Conservation (phyloP, 92 coral and sea anemone species). For the Hydrozoanthus gracilis region DNA sequence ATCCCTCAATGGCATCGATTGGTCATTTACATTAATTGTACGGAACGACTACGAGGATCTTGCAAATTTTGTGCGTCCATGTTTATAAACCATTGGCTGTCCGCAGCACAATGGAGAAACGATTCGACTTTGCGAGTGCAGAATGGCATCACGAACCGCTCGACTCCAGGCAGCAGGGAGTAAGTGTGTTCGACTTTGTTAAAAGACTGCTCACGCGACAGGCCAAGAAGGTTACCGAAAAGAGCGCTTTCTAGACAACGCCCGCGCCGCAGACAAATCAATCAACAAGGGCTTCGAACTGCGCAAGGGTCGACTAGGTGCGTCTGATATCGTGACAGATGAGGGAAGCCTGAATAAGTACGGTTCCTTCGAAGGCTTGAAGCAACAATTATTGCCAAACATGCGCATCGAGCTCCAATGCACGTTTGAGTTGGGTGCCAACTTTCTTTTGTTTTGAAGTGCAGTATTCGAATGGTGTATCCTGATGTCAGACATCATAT, state of each 20-base stretch:
- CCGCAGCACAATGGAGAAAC: too few species aligned
- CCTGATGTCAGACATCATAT: slow-evolving; percentile 62
- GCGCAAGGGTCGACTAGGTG: not conserved
- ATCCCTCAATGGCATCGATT: not conserved
- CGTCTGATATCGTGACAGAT: not conserved
- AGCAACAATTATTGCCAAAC: not conserved
- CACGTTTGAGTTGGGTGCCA: too few species aligned
- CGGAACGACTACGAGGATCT: too few species aligned
- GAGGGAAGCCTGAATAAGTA: not conserved
- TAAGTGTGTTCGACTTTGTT: too few species aligned
- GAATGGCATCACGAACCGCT: too few species aligned
- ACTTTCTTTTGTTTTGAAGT: slow-evolving; percentile 52
- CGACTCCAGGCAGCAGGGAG: too few species aligned
- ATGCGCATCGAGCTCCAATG: too few species aligned
- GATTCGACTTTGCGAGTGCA: too few species aligned
- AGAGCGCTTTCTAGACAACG: not conserved
- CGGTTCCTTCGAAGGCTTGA: not conserved
- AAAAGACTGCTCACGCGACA: too few species aligned
- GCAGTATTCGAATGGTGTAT: slow-evolving; percentile 48
- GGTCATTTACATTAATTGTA: not conserved
- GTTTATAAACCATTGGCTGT: too few species aligned
- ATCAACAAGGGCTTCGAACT: not conserved
- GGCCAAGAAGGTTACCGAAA: too few species aligned
- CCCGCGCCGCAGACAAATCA: not conserved
- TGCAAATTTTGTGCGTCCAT: too few species aligned